Conservation (phyloP, 2,113 vertebrate species). For the Leptobrachium ailaonicum region DNA sequence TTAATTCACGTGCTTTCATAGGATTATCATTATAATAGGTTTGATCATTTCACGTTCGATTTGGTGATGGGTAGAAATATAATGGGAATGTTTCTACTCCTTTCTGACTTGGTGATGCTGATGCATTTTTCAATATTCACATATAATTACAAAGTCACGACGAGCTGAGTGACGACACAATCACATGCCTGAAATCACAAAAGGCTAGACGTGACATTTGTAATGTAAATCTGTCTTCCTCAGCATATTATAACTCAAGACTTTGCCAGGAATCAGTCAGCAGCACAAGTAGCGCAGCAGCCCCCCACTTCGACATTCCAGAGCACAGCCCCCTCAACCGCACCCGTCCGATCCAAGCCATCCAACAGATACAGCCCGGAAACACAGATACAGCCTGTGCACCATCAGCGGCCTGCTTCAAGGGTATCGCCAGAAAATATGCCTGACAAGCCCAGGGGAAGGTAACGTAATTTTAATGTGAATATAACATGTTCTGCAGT, state of each 20-base stretch:
- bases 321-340: constrained; percentile 65
- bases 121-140: too few relatives aligned
- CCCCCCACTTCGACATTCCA: constrained; percentile 87
- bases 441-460: constrained; percentile 84
- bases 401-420: constrained; percentile 82
- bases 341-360: constrained; percentile 74
- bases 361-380: constrained; percentile 91
- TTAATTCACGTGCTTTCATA: too few relatives aligned
- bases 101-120: too few relatives aligned
- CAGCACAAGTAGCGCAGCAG: constrained; percentile 68
- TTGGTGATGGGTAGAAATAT: too few relatives aligned
- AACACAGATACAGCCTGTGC: constrained; percentile 71
- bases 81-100: too few relatives aligned
- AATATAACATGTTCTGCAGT: background rate
- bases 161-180: too few relatives aligned
- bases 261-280: constrained; percentile 91
- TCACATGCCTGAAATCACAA: too few relatives aligned
- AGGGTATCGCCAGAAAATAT: constrained; percentile 90
- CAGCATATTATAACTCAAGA: constrained; percentile 98
- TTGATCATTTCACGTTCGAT: too few relatives aligned
- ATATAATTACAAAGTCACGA: too few relatives aligned
- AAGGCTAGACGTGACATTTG: too few relatives aligned
- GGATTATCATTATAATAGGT: too few relatives aligned
- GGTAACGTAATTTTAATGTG: constrained; percentile 64
- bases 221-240: constrained; percentile 12